phyloP scores from a whole-genome alignment of 2,797 vertebrate species.

The Heteromormyrus szaboi region DNA sequence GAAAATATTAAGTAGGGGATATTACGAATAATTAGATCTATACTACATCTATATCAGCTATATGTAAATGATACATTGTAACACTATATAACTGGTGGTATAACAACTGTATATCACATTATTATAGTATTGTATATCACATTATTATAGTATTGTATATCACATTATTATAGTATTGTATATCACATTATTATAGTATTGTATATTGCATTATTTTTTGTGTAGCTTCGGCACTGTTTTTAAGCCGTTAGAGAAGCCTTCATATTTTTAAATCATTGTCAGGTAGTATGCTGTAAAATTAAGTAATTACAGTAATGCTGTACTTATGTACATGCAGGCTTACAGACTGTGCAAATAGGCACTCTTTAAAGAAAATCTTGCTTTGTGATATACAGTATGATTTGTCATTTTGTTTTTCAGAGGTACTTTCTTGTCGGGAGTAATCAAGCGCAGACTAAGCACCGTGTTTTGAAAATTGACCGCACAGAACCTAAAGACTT shows the following conservation, averaged over 20 bases:
- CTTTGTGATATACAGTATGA: not conserved
- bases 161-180: not conserved
- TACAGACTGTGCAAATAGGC: not conserved
- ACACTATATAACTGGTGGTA: not conserved
- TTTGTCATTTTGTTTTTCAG: conserved; percentile 48
- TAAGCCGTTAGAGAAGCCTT: not conserved
- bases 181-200: not conserved
- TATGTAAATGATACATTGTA: not conserved
- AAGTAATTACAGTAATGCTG: not conserved
- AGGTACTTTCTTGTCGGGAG: conserved; percentile 92
- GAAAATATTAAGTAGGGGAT: not conserved
- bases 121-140: not conserved
- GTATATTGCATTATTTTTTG: not conserved
- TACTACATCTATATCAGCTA: not conserved
- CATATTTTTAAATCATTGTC: not conserved
- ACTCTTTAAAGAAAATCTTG: not conserved
- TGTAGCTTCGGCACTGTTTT: not conserved
- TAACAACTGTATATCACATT: not conserved
- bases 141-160: not conserved
- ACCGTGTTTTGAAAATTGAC: conserved; percentile 91
- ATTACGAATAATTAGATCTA: not conserved
- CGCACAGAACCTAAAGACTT: conserved; percentile 92
- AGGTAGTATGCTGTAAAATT: not conserved
- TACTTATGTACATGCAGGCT: not conserved
- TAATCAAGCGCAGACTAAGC: conserved; percentile 89